Evolutionary conservation across 2,113 vertebrate species (phyloP).

Genomic region (Formicarius rufipectus): DNA sequence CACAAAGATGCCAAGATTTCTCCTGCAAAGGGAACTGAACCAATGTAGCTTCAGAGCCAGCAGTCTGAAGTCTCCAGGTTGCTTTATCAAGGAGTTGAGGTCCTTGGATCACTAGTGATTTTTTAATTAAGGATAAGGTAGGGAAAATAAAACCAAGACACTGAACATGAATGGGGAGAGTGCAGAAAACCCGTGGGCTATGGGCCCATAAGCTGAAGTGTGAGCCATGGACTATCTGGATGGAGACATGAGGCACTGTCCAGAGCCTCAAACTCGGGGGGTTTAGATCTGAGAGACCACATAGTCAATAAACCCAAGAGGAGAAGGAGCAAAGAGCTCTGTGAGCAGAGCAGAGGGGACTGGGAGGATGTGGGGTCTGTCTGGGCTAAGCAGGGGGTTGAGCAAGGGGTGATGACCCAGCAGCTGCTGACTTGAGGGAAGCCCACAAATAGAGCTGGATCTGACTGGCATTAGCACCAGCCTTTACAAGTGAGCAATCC

Average conservation of each 20-base stretch:
- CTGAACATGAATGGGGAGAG: background rate
- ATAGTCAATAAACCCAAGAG: background rate
- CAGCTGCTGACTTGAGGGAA: background rate
- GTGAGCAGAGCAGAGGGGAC: background rate
- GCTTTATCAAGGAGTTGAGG: background rate
- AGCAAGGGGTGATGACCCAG: background rate
- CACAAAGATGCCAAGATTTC: background rate
- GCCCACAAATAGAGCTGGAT: background rate
- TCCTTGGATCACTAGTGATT: background rate
- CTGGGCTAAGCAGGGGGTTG: background rate
- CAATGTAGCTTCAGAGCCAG: background rate
- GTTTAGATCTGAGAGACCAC: background rate
- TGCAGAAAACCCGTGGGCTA: background rate
- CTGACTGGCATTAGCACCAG: background rate
- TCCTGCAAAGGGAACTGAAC: background rate
- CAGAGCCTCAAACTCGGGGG: background rate
- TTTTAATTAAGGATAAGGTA: background rate
- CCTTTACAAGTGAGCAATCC: background rate
- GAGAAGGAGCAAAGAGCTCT: background rate
- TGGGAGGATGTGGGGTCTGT: background rate
- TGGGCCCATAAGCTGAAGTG: background rate
- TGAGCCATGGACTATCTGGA: background rate
- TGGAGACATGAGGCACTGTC: background rate
- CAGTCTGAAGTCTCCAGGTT: background rate
- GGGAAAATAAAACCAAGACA: background rate